A percentile compares a stretch with the other conserved stretches of the same genome.
These are phyloP conservation scores for Baccha elongata DNA, from an alignment of 2,888 invertebrate genomes.

Conservation along the genomic window DNA sequence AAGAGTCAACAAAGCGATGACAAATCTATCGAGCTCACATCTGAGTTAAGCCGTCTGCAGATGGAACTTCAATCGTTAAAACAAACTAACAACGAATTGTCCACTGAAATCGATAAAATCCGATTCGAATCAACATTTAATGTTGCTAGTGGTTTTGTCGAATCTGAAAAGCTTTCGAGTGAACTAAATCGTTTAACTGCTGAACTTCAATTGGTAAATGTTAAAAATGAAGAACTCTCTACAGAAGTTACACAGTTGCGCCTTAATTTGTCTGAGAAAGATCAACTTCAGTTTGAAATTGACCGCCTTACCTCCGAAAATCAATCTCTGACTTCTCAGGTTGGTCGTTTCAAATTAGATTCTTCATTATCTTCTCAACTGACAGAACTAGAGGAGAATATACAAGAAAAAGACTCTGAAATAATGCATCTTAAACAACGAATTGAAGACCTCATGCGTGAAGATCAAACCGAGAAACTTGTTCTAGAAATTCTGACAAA, in stretches of 20 bases:
- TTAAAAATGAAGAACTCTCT: slow-evolving; percentile 59
- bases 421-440: slow-evolving; percentile 80
- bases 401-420: slow-evolving; percentile 80
- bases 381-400: slow-evolving; percentile 75
- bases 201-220: slow-evolving; percentile 64
- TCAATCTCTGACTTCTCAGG: slow-evolving; percentile 24
- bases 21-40: background rate
- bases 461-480: slow-evolving; percentile 81
- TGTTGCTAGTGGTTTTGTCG: background rate
- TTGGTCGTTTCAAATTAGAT: slow-evolving; percentile 26
- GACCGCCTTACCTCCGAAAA: slow-evolving; percentile 27
- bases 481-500: slow-evolving; percentile 80
- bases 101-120: slow-evolving; percentile 52
- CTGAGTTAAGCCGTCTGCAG: slow-evolving; percentile 47
- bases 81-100: slow-evolving; percentile 75
- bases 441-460: slow-evolving; percentile 82
- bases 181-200: slow-evolving; percentile 46
- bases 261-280: background rate
- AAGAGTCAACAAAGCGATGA: slow-evolving; percentile 18
- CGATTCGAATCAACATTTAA: slow-evolving; percentile 38
- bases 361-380: slow-evolving; percentile 19
- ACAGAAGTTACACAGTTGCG: slow-evolving; percentile 35
- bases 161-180: slow-evolving; percentile 30
- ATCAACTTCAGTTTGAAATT: slow-evolving; percentile 28
- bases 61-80: slow-evolving; percentile 76